These are phyloP conservation scores for Ophion obscuratus DNA, from an alignment of 2,888 invertebrate species.

Conservation along the genomic window DNA sequence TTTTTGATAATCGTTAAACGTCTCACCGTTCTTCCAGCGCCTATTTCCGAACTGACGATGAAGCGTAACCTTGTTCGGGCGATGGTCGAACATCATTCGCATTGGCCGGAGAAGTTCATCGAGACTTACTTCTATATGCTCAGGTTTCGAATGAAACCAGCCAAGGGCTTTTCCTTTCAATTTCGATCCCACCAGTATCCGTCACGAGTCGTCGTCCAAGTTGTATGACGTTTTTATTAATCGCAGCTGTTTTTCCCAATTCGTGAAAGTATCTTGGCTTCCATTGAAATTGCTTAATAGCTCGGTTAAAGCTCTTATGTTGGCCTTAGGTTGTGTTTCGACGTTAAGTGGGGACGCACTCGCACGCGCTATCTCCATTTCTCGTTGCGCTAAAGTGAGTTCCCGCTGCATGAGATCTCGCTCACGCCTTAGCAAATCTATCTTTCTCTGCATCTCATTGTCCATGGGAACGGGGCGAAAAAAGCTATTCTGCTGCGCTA, in stretches of 20 bases:
- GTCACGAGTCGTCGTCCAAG: slow-evolving; percentile 15
- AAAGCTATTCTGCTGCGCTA: no score
- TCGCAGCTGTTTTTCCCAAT: slow-evolving; percentile 40
- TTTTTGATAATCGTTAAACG: slow-evolving; percentile 59
- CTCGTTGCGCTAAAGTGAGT: slow-evolving; percentile 15
- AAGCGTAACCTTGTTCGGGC: slow-evolving; percentile 22
- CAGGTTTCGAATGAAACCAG: slow-evolving; percentile 62
- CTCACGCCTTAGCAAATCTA: slow-evolving; percentile 36
- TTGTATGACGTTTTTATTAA: slow-evolving; percentile 24
- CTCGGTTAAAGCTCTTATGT: slow-evolving; percentile 13
- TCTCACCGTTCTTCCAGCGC: slow-evolving; percentile 46
- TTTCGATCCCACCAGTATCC: slow-evolving; percentile 53
- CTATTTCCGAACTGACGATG: slow-evolving; percentile 42
- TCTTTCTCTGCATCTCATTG: no score
- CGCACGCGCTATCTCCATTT: slow-evolving; percentile 25
- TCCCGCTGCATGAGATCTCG: slow-evolving; percentile 36
- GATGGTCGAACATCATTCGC: slow-evolving; percentile 19
- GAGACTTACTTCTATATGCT: slow-evolving; percentile 53
- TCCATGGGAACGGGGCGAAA: no score
- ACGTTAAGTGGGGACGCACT: background rate
- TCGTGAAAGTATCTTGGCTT: slow-evolving; percentile 26
- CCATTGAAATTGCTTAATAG: slow-evolving; percentile 38
- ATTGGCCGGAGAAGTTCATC: slow-evolving; percentile 30
- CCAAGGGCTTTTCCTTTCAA: slow-evolving; percentile 48
- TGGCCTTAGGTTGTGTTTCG: slow-evolving; percentile 19